Evolutionary conservation across 2,888 invertebrate species (phyloP), one percentile per base, ranked within the genome.

Genomic region (Rhagium mordax): DNA sequence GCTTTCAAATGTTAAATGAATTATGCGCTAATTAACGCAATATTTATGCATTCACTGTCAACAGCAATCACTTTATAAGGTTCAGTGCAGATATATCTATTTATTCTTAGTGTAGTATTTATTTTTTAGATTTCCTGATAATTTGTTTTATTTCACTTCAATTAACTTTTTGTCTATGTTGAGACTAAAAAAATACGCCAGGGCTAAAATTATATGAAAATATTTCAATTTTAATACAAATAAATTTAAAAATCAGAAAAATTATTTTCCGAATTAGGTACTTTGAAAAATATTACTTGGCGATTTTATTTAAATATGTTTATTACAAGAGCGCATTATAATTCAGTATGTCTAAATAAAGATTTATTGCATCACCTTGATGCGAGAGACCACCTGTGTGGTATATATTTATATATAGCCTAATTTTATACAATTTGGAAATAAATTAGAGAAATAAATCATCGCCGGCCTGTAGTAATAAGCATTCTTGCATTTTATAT

Each of bases 361-460:
- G 47, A 47, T 47, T 47, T 7, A 61, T 47, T 10, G 18, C 47
- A 18, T 47, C 59, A 61, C 21, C 61, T 47, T 21, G 47, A 61
- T 47, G 16, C 18, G 13, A 20, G 13, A 53, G 65, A 65, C 53
- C 65, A 65, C 65, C 65, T 65, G 29, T 33, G 65, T 6, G 29
- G 33, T 53, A 10, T 51, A 33, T 53, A 53, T 65, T 53, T 47
- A 41, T 61, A 41, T 61, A 61, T 65, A 33, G 51, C 13, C 29
- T 53, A 16, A 33, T 65, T 53, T 65, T 65, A 33, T 65, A 65
- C 33, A 53, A 65, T 65, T 53, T 65, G 6, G 20, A 53, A 53
- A 16, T 18, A 33, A 65, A 65, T 65, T 65, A 65, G 29, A 65
- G 65, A 15, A 53, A 65, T 65, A 18, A 65, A 53, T 61, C 61